Evolutionary conservation across 2,113 vertebrate species (phyloP).

Genomic region (Xiphias gladius): DNA sequence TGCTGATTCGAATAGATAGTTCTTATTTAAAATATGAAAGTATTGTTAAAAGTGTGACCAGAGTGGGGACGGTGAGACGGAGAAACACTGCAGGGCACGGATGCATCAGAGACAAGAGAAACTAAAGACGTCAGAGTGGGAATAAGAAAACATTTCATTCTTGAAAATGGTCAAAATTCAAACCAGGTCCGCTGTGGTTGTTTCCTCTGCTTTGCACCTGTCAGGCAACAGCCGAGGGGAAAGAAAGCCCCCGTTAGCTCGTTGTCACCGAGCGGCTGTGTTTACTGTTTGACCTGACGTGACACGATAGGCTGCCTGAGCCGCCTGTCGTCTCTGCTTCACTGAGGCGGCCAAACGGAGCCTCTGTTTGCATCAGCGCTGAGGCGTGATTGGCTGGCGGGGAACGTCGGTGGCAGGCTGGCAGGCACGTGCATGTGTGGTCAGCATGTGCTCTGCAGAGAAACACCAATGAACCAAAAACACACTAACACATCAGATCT

Average conservation of each 20-base stretch:
- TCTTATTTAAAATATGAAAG: too few relatives aligned
- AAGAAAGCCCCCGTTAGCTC: background rate
- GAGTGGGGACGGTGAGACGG: background rate
- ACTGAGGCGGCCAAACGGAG: background rate
- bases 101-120: background rate
- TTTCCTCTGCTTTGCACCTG: slow-evolving; percentile 13
- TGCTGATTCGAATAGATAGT: too few relatives aligned
- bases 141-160: background rate
- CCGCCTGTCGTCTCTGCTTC: background rate
- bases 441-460: slow-evolving; percentile 60
- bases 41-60: too few relatives aligned
- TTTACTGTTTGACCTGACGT: slow-evolving; percentile 38
- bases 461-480: slow-evolving; percentile 19
- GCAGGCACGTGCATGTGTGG: slow-evolving; percentile 58
- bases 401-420: background rate
- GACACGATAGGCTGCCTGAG: background rate
- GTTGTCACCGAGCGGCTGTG: slow-evolving; percentile 10
- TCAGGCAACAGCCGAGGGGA: slow-evolving; percentile 52
- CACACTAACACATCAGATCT: slow-evolving; percentile 4
- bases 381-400: slow-evolving; percentile 34
- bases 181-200: background rate
- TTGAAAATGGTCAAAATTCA: fast-evolving
- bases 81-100: background rate
- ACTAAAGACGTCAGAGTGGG: background rate
- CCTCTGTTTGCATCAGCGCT: background rate